phyloP scores from a whole-genome alignment of 2,797 vertebrate genomes.

The Sorex maritimensis region DNA sequence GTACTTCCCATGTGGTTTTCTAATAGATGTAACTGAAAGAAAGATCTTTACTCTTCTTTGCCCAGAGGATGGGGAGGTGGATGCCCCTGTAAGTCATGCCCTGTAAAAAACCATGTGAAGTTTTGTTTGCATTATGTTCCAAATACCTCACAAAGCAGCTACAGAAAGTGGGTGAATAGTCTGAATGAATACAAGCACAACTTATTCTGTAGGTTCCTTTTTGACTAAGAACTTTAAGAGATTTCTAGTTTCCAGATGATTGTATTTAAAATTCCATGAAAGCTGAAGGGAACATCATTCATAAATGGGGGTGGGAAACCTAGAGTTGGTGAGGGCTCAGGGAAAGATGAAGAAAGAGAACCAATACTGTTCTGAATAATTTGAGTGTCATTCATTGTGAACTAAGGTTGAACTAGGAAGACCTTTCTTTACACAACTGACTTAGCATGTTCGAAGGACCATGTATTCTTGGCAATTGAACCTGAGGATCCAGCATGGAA shows the following conservation, averaged over 20 bases:
- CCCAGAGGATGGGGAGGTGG: background rate
- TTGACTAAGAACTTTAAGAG: conserved; percentile 34
- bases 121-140: background rate
- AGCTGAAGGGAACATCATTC: conserved; percentile 21
- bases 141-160: conserved; percentile 18
- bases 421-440: conserved; percentile 3
- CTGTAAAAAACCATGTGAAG: background rate
- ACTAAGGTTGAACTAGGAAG: conserved; percentile 29
- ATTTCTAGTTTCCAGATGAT: conserved; percentile 2
- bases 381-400: background rate
- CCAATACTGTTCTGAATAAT: background rate
- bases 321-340: background rate
- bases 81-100: background rate
- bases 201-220: background rate
- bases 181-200: conserved; percentile 45
- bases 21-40: background rate
- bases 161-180: background rate
- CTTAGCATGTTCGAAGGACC: too few species aligned
- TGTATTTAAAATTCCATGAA: conserved; percentile 57
- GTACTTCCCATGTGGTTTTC: background rate
- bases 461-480: too few species aligned
- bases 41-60: conserved; percentile 9
- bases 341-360: conserved; percentile 21
- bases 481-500: too few species aligned
- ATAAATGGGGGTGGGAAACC: background rate